phyloP scores from a whole-genome alignment of 2,113 vertebrate genomes.

The Oxyruncus cristatus region DNA sequence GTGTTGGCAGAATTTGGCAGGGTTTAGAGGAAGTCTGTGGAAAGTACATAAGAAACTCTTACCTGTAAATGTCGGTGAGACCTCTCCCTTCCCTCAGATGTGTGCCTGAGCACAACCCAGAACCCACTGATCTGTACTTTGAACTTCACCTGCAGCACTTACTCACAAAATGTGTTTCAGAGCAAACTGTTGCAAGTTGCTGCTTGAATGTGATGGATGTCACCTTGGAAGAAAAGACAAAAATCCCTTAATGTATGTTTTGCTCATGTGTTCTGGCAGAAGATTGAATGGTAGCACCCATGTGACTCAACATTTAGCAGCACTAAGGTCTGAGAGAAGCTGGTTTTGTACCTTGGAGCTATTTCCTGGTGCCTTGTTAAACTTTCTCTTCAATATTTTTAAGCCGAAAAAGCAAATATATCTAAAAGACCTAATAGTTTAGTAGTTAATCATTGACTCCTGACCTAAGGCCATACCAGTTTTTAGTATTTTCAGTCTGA shows the following conservation, averaged over 20 bases:
- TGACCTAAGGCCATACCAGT: not conserved
- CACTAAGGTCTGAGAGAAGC: not conserved
- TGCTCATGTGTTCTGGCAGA: not conserved
- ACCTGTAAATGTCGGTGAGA: not conserved
- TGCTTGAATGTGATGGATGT: not conserved
- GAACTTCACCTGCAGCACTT: not conserved
- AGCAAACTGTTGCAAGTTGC: not conserved
- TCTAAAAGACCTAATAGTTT: not conserved
- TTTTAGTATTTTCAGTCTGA: not conserved
- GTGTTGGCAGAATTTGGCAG: constrained; percentile 9
- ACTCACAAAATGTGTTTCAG: not conserved
- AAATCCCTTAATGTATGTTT: not conserved
- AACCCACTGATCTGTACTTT: not conserved
- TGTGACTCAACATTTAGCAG: not conserved
- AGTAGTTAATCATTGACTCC: not conserved
- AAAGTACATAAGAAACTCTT: not conserved
- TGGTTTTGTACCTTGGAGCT: not conserved
- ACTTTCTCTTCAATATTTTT: not conserved
- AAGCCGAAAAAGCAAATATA: not conserved
- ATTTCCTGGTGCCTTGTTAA: not conserved
- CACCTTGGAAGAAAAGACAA: not conserved
- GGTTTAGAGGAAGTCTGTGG: not conserved
- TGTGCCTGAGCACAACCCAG: not conserved
- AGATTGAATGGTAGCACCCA: not conserved
- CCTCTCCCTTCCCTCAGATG: not conserved